Base-by-base conservation (phyloP, 2,888 invertebrate genomes). In the Buathra laborator region DNA sequence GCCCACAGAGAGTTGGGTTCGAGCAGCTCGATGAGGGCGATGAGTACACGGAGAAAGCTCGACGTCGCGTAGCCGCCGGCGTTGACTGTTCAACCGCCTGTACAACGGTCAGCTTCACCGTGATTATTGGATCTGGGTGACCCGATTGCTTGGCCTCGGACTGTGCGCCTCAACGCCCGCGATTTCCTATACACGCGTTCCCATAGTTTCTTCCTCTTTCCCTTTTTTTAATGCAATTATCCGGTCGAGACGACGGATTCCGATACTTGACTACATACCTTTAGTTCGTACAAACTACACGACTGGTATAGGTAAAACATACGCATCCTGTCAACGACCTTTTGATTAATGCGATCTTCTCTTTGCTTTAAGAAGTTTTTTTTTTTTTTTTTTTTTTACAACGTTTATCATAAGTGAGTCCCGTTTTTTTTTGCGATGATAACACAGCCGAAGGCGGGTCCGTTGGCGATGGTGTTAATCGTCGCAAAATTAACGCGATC, bases 101-200 rank as follows among this genome's bases (percentile, higher is more conserved):
- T 46, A 24, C 68, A 46, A 7, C 68, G 48, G 48, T 68, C 68
- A 68, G 48, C 72, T 83, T 86, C 78, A 86, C 83, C 89, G 90
- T 88, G 91, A 89, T 93, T 91, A 91, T 92, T 88, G 90, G 89
- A 93, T 93, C 93, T 93, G 92, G 93, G 93, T 93, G 93, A 93
- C 93, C 93, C 89, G 92, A 93, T 93, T 93, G 89, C 88, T 86
- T 86, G 87, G 87, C 78, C 85, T 80, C 84, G 67, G 44, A 51
- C 53, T 70, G 78, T n/a, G 72, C 70, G 83, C 77, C 16, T 76
- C 68, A 62, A 62, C 68, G 67, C 68, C 64, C 76, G 66, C 79
- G 46, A 74, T 67, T 82, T 75, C 56, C 29, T 78, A 59, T 46
- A 64, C 67, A 67, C 78, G 64, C 48, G 64, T 83, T 83, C 83